Base-by-base conservation (phyloP, 1,140 invertebrate species). In the Megalopta genalis region DNA sequence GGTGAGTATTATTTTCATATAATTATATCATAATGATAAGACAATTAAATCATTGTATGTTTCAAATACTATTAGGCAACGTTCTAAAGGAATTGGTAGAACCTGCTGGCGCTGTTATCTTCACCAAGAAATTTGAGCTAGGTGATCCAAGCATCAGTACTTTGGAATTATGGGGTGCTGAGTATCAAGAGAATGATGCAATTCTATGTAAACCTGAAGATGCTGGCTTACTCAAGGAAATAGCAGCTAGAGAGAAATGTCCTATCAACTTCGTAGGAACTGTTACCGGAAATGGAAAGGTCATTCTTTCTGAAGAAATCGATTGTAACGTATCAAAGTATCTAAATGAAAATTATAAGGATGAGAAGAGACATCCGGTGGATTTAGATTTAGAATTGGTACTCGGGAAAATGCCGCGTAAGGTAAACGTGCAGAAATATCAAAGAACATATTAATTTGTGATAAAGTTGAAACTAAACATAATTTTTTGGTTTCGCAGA, bases 121-220 rank as follows among this genome's bases (percentile, higher is more conserved):
- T 96, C 86, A 96, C 97, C 0, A 95, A 96, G 73, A 95, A 95
- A 87, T 99, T 99, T 90, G 96, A 98, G 81, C 92, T 99, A 14
- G 99, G 98, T 12, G 99, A 99, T 94, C 97, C 97, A 0, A 99
- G 98, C 12, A 96, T 99, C 18, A 98, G 95, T 66, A 96, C 97
- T 0, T 90, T 99, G 73, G 99, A 99, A 90, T 91, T 99, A 8
- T 99, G 99, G 99, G 98, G 98, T 0, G 99, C 98, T 0, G 99
- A 99, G 90, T 99, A 99, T 89, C 99, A 99, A 93, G 99, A 99
- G 92, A 99, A 97, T 83, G 96, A 99, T 92, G 98, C 98, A 0
- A 93, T 99, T 59, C 91, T 99, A 0, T 96, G 98, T 82, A 93
- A 93, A 59, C 92, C 95, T 71, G 90, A 96, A 72, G 94, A 97